A percentile compares a stretch with the other conserved stretches of the same genome.
Conservation (phyloP, 2,888 invertebrate species). For the Drosophila affinis region DNA sequence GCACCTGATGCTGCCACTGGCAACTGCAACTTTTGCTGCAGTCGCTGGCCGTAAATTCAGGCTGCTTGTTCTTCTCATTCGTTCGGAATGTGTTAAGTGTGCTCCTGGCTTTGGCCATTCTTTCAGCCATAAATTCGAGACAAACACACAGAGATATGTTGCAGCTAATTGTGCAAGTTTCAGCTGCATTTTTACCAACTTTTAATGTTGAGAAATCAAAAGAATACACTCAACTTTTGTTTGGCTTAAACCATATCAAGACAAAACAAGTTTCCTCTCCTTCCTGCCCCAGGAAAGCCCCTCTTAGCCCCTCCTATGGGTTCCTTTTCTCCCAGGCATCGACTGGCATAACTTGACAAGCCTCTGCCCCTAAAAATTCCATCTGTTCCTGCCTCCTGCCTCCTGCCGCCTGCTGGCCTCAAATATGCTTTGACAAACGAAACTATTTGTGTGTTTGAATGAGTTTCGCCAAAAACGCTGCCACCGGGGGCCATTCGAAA, state of each 20-base stretch:
- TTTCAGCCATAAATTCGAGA: constrained; percentile 54
- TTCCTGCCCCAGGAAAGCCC: too few relatives aligned
- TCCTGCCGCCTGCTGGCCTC: constrained; percentile 25
- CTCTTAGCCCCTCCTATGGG: constrained; percentile 21
- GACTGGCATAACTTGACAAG: constrained; percentile 49
- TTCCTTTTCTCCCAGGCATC: constrained; percentile 62
- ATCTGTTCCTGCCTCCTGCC: background rate
- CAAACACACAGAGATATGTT: constrained; percentile 34
- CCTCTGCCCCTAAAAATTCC: background rate
- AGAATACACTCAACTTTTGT: too few relatives aligned
- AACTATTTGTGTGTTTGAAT: constrained; percentile 71
- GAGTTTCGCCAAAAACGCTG: constrained; percentile 57
- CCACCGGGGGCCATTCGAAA: constrained; percentile 49
- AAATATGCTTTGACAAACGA: constrained; percentile 71
- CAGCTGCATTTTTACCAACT: constrained; percentile 10
- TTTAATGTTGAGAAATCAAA: background rate
- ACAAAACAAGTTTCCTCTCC: too few relatives aligned
- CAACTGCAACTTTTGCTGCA: constrained; percentile 39
- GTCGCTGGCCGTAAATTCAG: constrained; percentile 56
- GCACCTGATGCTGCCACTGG: constrained; percentile 63
- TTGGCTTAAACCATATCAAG: background rate
- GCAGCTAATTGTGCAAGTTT: constrained; percentile 69
- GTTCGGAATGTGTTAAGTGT: constrained; percentile 75
- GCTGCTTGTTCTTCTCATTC: constrained; percentile 69
- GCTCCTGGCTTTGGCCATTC: constrained; percentile 48